A percentile compares a stretch with the other conserved stretches of the same genome.
Conservation (phyloP, 1,140 invertebrate genomes). For the Cydia splendana region DNA sequence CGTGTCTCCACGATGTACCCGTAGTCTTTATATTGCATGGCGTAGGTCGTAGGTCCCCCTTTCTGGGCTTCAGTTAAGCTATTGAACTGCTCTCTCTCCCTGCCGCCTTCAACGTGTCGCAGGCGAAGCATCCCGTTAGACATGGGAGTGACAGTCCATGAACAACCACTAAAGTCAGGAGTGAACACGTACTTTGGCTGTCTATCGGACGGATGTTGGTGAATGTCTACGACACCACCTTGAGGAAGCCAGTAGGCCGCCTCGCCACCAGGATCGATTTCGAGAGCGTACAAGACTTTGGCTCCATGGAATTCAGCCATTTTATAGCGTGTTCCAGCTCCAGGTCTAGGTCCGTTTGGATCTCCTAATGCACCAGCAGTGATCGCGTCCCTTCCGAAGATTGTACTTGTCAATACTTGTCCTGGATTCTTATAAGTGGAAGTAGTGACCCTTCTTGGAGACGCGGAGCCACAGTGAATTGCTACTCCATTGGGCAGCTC, state of each 20-base stretch:
- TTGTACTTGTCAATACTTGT: not conserved
- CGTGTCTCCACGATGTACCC: not conserved
- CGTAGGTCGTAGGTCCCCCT: slow-evolving; percentile 7
- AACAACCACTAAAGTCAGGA: slow-evolving; percentile 22
- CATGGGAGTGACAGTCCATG: slow-evolving; percentile 11
- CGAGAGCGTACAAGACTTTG: slow-evolving; percentile 3
- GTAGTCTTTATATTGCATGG: slow-evolving; percentile 22
- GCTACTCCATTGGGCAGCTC: not conserved
- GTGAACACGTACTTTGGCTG: slow-evolving; percentile 19
- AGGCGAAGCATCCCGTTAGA: slow-evolving; percentile 11
- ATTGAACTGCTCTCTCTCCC: not conserved
- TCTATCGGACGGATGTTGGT: not conserved
- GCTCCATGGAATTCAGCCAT: not conserved
- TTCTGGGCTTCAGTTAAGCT: not conserved
- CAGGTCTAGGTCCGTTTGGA: not conserved
- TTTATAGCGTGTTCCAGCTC: not conserved
- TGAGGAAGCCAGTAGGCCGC: slow-evolving; percentile 16
- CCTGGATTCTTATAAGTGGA: not conserved
- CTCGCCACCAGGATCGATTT: not conserved
- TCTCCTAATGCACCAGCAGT: not conserved
- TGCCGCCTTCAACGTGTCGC: slow-evolving; percentile 12
- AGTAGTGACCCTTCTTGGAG: not conserved
- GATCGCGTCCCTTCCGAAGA: slow-evolving; percentile 1
- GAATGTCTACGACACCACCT: not conserved
- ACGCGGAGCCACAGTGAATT: not conserved